These are phyloP conservation scores for Poecile montanus DNA, from an alignment of 2,797 vertebrate genomes.

Conservation along the genomic window DNA sequence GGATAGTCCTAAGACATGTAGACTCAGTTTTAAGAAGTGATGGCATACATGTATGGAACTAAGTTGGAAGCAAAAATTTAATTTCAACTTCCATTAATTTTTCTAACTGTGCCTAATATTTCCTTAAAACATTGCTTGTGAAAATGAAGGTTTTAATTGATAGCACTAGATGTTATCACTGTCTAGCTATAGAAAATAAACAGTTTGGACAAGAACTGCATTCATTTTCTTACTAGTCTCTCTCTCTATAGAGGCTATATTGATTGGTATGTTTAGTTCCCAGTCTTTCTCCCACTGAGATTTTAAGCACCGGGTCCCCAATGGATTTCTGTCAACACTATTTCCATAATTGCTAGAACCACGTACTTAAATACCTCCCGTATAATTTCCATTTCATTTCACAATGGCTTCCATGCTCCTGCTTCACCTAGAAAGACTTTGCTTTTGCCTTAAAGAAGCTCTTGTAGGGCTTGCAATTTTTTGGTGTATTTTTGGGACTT, in stretches of 20 bases:
- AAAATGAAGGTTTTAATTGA: background rate
- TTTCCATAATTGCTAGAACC: slow-evolving; percentile 2
- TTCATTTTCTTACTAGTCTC: background rate
- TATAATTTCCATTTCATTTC: background rate
- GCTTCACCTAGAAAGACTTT: background rate
- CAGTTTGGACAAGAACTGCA: background rate
- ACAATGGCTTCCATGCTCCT: background rate
- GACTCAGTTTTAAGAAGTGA: background rate
- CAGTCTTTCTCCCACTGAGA: background rate
- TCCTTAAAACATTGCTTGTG: background rate
- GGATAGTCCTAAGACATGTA: background rate
- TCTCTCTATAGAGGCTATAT: background rate
- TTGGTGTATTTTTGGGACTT: background rate
- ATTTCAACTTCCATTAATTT: background rate
- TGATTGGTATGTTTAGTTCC: slow-evolving; percentile 11
- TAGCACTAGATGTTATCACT: background rate
- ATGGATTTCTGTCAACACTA: background rate
- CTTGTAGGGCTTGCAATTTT: background rate
- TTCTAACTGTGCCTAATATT: background rate
- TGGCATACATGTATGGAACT: background rate
- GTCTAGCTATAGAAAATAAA: background rate
- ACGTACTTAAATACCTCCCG: background rate
- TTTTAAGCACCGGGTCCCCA: background rate
- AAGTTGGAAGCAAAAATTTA: background rate
- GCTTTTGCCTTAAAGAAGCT: background rate